These are phyloP conservation scores for Kobus ellipsiprymnus DNA, from an alignment of 2,113 vertebrate species.

Conservation along the genomic window DNA sequence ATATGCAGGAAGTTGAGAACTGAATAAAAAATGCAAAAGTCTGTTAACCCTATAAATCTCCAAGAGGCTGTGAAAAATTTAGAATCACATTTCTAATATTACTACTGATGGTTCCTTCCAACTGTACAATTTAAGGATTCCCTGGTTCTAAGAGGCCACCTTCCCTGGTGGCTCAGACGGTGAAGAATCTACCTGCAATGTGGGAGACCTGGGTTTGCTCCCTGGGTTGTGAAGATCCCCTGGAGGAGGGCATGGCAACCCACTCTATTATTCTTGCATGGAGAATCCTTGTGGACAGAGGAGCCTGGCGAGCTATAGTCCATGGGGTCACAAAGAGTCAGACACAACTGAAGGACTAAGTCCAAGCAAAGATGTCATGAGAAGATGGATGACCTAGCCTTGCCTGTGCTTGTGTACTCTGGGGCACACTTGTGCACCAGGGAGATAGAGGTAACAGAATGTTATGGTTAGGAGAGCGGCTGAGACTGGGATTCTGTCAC, in stretches of 20 bases:
- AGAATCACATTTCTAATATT: not conserved
- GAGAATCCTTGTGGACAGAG: not conserved
- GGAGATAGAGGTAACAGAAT: not conserved
- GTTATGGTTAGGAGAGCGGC: fast-evolving
- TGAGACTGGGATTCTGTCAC: not conserved
- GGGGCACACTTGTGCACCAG: not conserved
- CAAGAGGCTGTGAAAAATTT: not conserved
- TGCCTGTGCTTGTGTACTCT: not conserved
- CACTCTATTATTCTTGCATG: not conserved
- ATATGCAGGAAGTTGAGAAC: not conserved
- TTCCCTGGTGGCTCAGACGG: not conserved
- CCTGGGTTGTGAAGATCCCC: not conserved
- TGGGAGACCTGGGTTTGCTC: not conserved
- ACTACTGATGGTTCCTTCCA: not conserved
- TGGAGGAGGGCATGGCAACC: too few relatives aligned
- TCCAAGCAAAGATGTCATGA: not conserved
- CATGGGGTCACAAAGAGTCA: not conserved
- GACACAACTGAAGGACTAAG: not conserved
- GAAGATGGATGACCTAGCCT: not conserved
- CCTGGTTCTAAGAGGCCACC: not conserved
- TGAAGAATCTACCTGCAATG: not conserved
- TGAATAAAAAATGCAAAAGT: not conserved
- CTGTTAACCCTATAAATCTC: not conserved
- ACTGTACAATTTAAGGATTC: not conserved
- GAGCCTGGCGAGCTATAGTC: fast-evolving